Evolutionary conservation across 2,113 vertebrate species (phyloP).

Genomic region (Gadus macrocephalus): DNA sequence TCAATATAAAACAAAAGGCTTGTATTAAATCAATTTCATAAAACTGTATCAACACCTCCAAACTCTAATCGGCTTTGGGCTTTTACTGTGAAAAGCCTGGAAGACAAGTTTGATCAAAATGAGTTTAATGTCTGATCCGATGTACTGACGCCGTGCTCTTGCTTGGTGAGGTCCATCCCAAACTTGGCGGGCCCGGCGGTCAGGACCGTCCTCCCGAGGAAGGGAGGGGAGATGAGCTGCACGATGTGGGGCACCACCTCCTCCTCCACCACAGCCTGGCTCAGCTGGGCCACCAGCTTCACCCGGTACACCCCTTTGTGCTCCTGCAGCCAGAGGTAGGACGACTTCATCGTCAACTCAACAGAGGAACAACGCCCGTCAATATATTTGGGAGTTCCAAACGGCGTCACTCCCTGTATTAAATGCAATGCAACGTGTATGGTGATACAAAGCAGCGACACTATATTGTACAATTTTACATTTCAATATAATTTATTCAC

Average conservation of each 20-base stretch:
- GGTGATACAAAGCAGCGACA: no score
- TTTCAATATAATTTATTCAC: no score
- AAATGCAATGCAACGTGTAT: no score
- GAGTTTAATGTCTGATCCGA: neutral
- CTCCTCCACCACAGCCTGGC: constrained; percentile 57
- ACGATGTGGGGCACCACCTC: constrained; percentile 68
- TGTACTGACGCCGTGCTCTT: constrained; percentile 73
- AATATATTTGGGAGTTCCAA: no score
- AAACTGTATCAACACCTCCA: neutral
- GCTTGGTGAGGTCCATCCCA: constrained; percentile 76
- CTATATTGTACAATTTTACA: no score
- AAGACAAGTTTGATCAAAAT: neutral
- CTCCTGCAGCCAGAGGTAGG: constrained; percentile 23
- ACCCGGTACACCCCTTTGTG: constrained; percentile 70
- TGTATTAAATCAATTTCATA: no score
- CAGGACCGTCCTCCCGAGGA: constrained; percentile 71
- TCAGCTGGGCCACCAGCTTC: constrained; percentile 75
- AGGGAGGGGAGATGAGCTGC: constrained; percentile 78
- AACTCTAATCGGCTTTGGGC: neutral
- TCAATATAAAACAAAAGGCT: neutral
- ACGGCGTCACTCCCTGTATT: no score
- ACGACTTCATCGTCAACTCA: neutral
- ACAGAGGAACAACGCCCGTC: no score
- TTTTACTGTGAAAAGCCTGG: neutral
- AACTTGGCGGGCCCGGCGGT: constrained; percentile 78